Evolutionary conservation across 2,797 vertebrate genomes (phyloP).

Genomic region (Rhabdophis nuchalis): DNA sequence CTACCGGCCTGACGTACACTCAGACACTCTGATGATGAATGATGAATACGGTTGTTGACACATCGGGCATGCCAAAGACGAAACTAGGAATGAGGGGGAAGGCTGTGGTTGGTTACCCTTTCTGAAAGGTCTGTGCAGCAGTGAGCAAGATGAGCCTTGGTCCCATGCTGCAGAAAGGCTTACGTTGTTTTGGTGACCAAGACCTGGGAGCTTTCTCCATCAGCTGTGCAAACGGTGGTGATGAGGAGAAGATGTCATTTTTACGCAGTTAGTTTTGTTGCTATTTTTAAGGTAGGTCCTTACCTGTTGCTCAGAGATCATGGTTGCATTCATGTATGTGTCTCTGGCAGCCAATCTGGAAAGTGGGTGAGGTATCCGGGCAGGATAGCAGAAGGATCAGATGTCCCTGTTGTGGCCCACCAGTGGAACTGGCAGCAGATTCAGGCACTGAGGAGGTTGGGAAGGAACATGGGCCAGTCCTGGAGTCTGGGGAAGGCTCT

Average conservation of each 20-base stretch:
- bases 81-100: neutral
- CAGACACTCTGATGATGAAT: conserved; percentile 18
- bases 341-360: neutral
- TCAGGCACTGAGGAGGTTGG: too few species aligned
- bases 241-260: conserved; percentile 60
- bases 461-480: too few species aligned
- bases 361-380: neutral
- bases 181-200: conserved; percentile 51
- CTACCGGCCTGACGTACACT: conserved; percentile 4
- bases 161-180: conserved; percentile 57
- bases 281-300: neutral
- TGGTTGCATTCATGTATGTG: too few species aligned
- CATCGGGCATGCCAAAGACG: neutral
- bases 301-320: neutral
- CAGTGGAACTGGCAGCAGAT: too few species aligned
- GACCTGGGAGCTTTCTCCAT: conserved; percentile 55
- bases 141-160: conserved; percentile 27
- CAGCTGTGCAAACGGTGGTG: conserved; percentile 45
- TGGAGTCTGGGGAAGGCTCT: too few species aligned
- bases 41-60: conserved; percentile 21
- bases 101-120: accelerated
- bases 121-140: conserved; percentile 38
- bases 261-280: conserved; percentile 52
- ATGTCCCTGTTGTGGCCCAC: too few species aligned
- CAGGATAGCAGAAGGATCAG: neutral